phyloP scores from a whole-genome alignment of 2,113 vertebrate genomes.

The Apteryx mantelli region DNA sequence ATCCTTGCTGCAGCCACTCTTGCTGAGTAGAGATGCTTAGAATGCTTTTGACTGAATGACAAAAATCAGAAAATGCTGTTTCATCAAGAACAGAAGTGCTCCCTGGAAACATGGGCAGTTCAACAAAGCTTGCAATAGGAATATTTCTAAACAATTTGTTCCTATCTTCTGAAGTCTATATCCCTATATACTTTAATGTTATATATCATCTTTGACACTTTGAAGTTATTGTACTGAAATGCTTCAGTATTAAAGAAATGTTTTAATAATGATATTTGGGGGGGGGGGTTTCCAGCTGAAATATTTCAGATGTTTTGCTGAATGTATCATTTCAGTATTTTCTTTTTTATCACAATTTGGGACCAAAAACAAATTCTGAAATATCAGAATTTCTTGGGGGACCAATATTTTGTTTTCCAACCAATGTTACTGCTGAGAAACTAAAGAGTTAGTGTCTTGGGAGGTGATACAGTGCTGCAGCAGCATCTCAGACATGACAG shows the following conservation, averaged over 20 bases:
- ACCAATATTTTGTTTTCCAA: conserved; percentile 24
- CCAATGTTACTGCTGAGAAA: conserved; percentile 20
- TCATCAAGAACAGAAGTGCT: conserved; percentile 24
- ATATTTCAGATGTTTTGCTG: not conserved
- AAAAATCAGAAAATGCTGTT: conserved; percentile 29
- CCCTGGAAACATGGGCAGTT: conserved; percentile 17
- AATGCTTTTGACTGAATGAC: conserved; percentile 24
- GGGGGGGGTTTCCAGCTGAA: conserved; percentile 14
- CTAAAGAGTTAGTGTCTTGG: conserved; percentile 34
- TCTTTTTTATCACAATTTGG: conserved; percentile 19
- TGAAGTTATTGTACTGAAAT: conserved; percentile 25
- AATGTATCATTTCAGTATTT: conserved; percentile 11
- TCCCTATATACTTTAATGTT: conserved; percentile 30
- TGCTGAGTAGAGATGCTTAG: conserved; percentile 10
- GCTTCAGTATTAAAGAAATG: not conserved
- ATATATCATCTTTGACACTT: conserved; percentile 46
- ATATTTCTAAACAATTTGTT: conserved; percentile 62
- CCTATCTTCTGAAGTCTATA: conserved; percentile 31
- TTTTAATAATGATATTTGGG: not conserved
- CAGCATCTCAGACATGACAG: not conserved
- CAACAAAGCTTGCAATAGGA: conserved; percentile 50
- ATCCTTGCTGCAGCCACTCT: not conserved
- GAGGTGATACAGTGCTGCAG: conserved; percentile 10
- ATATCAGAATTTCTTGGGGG: conserved; percentile 10
- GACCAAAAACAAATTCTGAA: not conserved